Base-by-base conservation (phyloP, 35 echinoderm and acorn worm genomes). In the Nesometra sesokonis region DNA sequence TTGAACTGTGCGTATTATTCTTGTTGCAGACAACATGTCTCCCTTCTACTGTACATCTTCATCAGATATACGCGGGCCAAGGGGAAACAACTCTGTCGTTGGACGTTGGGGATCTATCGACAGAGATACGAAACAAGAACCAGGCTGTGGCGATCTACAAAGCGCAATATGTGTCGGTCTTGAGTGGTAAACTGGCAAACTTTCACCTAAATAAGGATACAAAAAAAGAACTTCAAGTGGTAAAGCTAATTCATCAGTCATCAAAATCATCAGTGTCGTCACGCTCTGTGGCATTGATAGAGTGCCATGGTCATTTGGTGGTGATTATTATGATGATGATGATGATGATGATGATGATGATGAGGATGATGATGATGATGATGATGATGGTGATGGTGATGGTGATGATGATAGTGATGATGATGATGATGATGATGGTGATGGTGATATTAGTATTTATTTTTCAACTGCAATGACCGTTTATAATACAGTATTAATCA, bases 181-280 rank as follows among this genome's bases (percentile, higher is more conserved):
- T 88, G 37, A 97, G 85, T 32, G 94, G 85, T 19, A 31, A 90
- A 30, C 32, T 97, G 38, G 85, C 84, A 38, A 77, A 85, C 47
- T 82, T 94, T n/a, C 47, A 57, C 35, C 77, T 97, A 3, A 97
- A 90, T 77, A 97, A 97, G 77, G 86, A 52, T 13, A 90, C 86
- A 0, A 90, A 93, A 57, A 85, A 82, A 77, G 94, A 97, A 79
- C 78, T 97, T 9, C 93, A 93, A 80, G 94, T 90, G 94, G 94
- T 97, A 89, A 79, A n/a, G n/a, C n/a, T n/a, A n/a, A n/a, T n/a
- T n/a, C n/a, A n/a, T n/a, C n/a, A n/a, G n/a, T n/a, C n/a, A n/a
- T n/a, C n/a, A n/a, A n/a, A n/a, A n/a, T n/a, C n/a, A n/a, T n/a
- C n/a, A n/a, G n/a, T n/a, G n/a, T n/a, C n/a, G n/a, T n/a, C n/a